Evolutionary conservation across 2,113 vertebrate species (phyloP), one percentile per base, ranked within the genome.

Genomic region (Miniopterus natalensis): DNA sequence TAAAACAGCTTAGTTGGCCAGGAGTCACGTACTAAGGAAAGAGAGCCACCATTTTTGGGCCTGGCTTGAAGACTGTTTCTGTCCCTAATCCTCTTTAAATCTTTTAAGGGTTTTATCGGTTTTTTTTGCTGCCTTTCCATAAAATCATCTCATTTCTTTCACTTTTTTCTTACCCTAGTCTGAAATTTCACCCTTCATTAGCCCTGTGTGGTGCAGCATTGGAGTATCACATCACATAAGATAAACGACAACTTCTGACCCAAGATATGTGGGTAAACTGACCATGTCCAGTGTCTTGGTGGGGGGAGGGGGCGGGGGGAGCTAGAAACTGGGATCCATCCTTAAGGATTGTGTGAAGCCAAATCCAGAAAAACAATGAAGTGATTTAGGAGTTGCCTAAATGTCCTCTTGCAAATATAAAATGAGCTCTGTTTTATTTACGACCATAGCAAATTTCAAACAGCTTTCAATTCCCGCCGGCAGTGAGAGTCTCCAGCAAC

Each of bases 101-200:
- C 83, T 92, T 87, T 79, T 83, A 79, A 75, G 27, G 5, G 23
- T 84, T 96, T 95, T 94, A 87, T 49, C 4, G 6, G 36, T 36
- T 36, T 51, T 49, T 83, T 87, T 80, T 42, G 8, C 29, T 5
- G 17, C 8, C 2, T 92, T 95, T 93, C 1, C 6, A 45, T 81
- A 88, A 29, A 94, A 96, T 93, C n/a, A 88, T 42, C 74, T 85
- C 57, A 66, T 61, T 17, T 59, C 29, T 93, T 87, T 70, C 63
- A 1, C 6, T 77, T 73, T 59, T 27, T 55, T 95, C 75, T 88
- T 36, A 47, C 63, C 71, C 20, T 11, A n/a, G 11, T 80, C n/a
- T 95, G 63, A 96, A 94, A 97, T 68, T 97, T 49, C 2, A 78
- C 74, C 53, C 93, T 83, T 84, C 87, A 66, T 70, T 95, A 90